Conservation (phyloP, 53 echinoderm and acorn worm species). For the Patiria pectinifera region DNA sequence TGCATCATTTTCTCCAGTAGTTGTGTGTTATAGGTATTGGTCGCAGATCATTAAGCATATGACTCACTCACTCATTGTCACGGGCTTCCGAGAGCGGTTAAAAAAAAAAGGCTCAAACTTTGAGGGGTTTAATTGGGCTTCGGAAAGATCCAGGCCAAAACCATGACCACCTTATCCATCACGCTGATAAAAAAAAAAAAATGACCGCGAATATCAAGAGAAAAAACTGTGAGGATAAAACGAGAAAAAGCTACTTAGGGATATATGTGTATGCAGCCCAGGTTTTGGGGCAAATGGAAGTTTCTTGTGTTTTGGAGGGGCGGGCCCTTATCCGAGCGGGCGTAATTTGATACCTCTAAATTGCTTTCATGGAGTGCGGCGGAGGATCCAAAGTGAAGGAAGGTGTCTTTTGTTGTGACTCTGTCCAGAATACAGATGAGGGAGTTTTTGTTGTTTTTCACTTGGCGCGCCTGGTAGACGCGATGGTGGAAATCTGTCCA, state of each 20-base stretch:
- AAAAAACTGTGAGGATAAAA: not conserved
- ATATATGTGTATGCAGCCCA: constrained; percentile 7
- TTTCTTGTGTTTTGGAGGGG: not conserved
- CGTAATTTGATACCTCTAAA: not conserved
- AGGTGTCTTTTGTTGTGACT: not conserved
- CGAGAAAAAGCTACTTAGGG: not conserved
- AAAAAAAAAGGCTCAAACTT: not conserved
- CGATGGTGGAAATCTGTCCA: not conserved
- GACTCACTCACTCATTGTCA: constrained; percentile 18
- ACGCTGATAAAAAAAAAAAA: constrained; percentile 3
- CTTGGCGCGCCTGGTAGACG: not conserved
- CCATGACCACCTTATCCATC: not conserved
- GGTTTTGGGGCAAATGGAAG: constrained; percentile 6
- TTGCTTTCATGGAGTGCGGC: not conserved
- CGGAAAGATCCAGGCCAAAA: not conserved
- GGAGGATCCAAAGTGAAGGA: not conserved
- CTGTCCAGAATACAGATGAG: not conserved
- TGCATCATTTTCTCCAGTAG: not conserved
- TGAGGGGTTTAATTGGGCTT: not conserved
- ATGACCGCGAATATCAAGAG: not conserved
- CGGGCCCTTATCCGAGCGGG: not conserved
- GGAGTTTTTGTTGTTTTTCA: not conserved
- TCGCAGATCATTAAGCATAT: constrained; percentile 14
- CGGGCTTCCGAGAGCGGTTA: not conserved
- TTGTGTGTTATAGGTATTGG: not conserved